A percentile compares a stretch with the other conserved stretches of the same genome.
Conservation (phyloP, 1,140 invertebrate genomes). For the Triops longicaudatus region DNA sequence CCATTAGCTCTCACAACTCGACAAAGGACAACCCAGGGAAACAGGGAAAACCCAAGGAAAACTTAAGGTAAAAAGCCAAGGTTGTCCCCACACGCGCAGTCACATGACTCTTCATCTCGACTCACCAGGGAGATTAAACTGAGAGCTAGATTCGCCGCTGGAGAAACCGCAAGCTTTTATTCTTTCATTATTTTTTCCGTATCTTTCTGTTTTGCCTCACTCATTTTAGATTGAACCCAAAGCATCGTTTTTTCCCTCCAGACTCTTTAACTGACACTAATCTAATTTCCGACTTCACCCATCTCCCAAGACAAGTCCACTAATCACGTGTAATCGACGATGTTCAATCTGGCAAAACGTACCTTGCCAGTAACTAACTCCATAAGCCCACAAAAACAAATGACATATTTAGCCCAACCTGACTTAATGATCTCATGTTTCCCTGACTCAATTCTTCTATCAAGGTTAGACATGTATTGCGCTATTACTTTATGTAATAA, state of each 20-base stretch:
- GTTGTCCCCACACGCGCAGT: not conserved
- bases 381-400: too few relatives aligned
- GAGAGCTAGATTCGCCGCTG: not conserved
- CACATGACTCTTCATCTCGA: constrained; percentile 12
- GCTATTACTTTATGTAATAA: too few relatives aligned
- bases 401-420: too few relatives aligned
- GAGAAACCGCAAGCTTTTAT: not conserved
- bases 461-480: too few relatives aligned
- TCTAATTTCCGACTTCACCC: not conserved
- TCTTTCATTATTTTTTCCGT: not conserved
- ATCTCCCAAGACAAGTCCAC: too few relatives aligned
- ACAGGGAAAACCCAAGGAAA: not conserved
- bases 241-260: not conserved
- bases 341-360: not conserved
- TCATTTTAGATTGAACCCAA: not conserved
- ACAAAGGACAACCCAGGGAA: not conserved
- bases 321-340: constrained; percentile 16
- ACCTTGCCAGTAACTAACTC: too few relatives aligned
- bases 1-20: constrained; percentile 2
- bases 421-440: too few relatives aligned
- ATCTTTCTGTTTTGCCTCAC: not conserved
- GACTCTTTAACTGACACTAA: not conserved
- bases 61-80: not conserved
- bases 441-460: too few relatives aligned
- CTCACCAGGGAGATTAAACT: not conserved